A percentile compares a stretch with the other conserved stretches of the same genome.
phyloP scores from a whole-genome alignment of 2,888 invertebrate species.

The Eustalomyia histrio region DNA sequence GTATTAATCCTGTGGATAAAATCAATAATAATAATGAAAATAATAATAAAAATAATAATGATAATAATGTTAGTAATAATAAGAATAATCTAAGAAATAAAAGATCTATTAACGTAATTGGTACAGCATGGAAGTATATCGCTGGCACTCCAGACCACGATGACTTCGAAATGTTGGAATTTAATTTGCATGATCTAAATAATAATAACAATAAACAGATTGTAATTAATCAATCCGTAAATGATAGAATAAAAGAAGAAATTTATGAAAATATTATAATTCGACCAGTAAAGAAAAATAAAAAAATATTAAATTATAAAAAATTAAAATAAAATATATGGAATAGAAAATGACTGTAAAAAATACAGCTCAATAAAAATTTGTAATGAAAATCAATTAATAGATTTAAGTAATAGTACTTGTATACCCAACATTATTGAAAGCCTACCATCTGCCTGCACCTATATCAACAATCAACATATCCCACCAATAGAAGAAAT shows the following conservation, averaged over 20 bases:
- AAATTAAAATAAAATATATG: not conserved
- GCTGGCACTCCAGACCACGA: slow-evolving; percentile 34
- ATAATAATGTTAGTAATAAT: too few relatives aligned
- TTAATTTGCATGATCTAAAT: slow-evolving; percentile 10
- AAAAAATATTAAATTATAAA: slow-evolving; percentile 13
- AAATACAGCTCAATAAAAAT: slow-evolving; percentile 25
- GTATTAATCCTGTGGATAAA: not conserved
- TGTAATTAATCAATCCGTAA: slow-evolving; percentile 14
- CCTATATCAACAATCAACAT: slow-evolving; percentile 28
- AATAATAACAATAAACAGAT: slow-evolving; percentile 33
- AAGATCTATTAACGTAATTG: slow-evolving; percentile 35
- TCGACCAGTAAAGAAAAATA: slow-evolving; percentile 12
- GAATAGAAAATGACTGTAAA: slow-evolving; percentile 21
- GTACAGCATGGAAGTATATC: slow-evolving; percentile 30
- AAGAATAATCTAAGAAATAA: slow-evolving; percentile 10
- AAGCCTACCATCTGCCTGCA: slow-evolving; percentile 25
- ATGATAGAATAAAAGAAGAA: slow-evolving; percentile 6
- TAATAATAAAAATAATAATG: slow-evolving; percentile 10
- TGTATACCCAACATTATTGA: slow-evolving; percentile 14
- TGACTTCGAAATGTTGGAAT: slow-evolving; percentile 28
- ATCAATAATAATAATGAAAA: slow-evolving; percentile 8
- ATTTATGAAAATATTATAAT: not conserved
- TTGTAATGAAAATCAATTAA: slow-evolving; percentile 27
- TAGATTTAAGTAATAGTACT: slow-evolving; percentile 30
- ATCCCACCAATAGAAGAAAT: slow-evolving; percentile 8